A percentile compares a stretch with the other conserved stretches of the same genome.
These are phyloP conservation scores for Ellobius talpinus DNA, from an alignment of 2,113 vertebrate genomes.

Conservation along the genomic window DNA sequence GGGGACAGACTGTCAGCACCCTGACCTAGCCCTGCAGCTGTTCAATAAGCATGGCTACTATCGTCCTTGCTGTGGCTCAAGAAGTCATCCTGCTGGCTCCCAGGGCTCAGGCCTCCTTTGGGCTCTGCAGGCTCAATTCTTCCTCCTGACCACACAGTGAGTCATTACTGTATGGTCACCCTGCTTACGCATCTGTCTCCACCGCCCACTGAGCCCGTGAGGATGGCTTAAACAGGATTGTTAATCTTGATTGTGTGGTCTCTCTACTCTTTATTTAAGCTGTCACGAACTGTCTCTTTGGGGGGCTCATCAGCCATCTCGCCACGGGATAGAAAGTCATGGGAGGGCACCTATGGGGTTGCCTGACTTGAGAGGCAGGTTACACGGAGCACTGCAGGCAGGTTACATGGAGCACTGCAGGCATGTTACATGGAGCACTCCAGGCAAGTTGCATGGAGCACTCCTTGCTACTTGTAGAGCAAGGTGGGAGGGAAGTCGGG, in stretches of 20 bases:
- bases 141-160: background rate
- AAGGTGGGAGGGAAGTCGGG: too few relatives aligned
- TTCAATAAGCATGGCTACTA: background rate
- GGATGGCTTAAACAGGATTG: too few relatives aligned
- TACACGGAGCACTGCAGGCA: background rate
- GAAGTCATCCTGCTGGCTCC: background rate
- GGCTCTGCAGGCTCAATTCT: background rate
- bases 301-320: background rate
- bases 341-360: background rate
- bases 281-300: rapidly evolving
- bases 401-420: too few relatives aligned
- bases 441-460: background rate
- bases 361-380: background rate
- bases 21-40: rapidly evolving
- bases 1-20: too few relatives aligned
- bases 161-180: background rate
- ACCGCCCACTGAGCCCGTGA: rapidly evolving
- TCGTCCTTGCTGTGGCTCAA: background rate
- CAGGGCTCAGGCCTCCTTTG: background rate
- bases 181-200: background rate
- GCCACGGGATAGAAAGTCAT: background rate
- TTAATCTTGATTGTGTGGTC: background rate
- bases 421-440: too few relatives aligned
- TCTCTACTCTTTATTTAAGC: background rate
- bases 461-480: background rate